These are phyloP conservation scores for Dendrophyllia cribrosa DNA, from an alignment of 64 coral and sea anemone species.

Conservation along the genomic window DNA sequence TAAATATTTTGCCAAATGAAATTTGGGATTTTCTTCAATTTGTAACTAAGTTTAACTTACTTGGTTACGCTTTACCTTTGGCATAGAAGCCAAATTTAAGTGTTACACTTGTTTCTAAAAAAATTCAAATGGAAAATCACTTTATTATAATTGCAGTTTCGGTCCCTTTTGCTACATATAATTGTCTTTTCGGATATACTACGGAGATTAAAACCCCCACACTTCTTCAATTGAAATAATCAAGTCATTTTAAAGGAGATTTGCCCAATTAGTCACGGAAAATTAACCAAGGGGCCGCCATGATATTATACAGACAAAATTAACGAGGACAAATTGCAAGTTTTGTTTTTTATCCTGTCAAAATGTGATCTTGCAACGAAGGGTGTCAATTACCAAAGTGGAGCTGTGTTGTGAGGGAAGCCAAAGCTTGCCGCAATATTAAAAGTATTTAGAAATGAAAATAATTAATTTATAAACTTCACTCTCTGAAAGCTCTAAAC, in stretches of 20 bases:
- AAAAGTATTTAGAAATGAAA: constrained; percentile 1
- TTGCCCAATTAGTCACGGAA: background rate
- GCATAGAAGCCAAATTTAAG: too few relatives aligned
- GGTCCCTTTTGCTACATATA: background rate
- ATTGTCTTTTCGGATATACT: background rate
- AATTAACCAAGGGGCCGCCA: background rate
- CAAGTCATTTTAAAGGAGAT: background rate
- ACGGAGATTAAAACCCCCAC: background rate
- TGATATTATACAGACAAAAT: background rate
- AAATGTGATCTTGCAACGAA: background rate
- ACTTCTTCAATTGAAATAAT: background rate
- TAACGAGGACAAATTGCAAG: constrained; percentile 6
- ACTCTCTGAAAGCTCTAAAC: background rate
- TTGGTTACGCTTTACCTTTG: too few relatives aligned
- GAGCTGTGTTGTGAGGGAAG: background rate
- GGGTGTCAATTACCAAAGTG: background rate
- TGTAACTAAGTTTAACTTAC: too few relatives aligned
- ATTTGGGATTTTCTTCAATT: too few relatives aligned
- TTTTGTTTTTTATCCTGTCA: background rate
- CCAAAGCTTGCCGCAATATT: constrained; percentile 16
- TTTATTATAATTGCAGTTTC: background rate
- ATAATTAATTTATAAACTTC: background rate
- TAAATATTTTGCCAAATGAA: too few relatives aligned
- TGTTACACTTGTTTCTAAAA: background rate
- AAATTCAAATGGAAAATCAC: background rate